phyloP scores from a whole-genome alignment of 2,888 invertebrate genomes.

The Halictus ligatus region DNA sequence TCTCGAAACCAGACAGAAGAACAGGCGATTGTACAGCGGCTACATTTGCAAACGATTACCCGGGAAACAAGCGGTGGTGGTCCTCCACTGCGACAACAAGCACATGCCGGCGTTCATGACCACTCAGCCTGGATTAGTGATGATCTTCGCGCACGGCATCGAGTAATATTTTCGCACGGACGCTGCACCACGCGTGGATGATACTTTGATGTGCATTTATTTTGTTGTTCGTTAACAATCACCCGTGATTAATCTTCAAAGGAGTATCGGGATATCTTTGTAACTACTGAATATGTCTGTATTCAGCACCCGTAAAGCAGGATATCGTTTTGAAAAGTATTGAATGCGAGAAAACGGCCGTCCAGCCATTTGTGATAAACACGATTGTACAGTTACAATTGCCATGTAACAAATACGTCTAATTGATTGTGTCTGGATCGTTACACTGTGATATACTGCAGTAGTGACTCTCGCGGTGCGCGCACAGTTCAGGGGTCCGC shows the following conservation, averaged over 20 bases:
- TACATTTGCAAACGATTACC: slow-evolving; percentile 97
- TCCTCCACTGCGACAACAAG: slow-evolving; percentile 96
- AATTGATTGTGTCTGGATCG: slow-evolving; percentile 67
- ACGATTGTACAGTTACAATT: slow-evolving; percentile 71
- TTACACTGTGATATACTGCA: slow-evolving; percentile 71
- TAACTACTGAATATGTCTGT: slow-evolving; percentile 39
- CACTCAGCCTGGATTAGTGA: slow-evolving; percentile 97
- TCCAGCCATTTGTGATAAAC: slow-evolving; percentile 68
- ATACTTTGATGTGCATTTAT: slow-evolving; percentile 40
- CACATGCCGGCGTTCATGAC: slow-evolving; percentile 98
- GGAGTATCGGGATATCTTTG: slow-evolving; percentile 48
- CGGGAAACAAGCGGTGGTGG: slow-evolving; percentile 97
- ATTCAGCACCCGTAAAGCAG: slow-evolving; percentile 27
- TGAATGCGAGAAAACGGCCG: slow-evolving; percentile 46
- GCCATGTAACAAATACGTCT: slow-evolving; percentile 64
- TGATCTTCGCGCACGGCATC: slow-evolving; percentile 99
- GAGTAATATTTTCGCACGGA: slow-evolving; percentile 85
- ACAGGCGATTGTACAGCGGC: slow-evolving; percentile 96
- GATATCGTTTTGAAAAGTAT: slow-evolving; percentile 43
- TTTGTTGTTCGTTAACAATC: slow-evolving; percentile 50
- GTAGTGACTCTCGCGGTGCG: not conserved
- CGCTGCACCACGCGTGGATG: slow-evolving; percentile 24
- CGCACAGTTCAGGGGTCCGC: not conserved
- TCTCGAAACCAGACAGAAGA: slow-evolving; percentile 96
- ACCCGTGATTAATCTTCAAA: slow-evolving; percentile 27